Conservation (phyloP, 2,888 invertebrate genomes). For the Thecophora atra region DNA sequence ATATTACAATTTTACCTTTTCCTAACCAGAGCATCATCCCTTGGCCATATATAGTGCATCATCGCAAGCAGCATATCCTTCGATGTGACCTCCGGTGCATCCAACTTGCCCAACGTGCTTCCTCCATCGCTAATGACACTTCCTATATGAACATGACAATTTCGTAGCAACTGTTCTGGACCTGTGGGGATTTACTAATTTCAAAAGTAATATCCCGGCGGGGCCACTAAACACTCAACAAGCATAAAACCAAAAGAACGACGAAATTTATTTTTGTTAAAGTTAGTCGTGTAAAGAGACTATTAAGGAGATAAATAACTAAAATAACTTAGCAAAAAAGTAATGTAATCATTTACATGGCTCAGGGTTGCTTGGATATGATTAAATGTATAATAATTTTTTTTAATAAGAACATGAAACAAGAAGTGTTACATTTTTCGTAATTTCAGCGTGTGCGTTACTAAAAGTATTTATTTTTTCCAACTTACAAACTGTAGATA, state of each 20-base stretch:
- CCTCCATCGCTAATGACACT: constrained; percentile 69
- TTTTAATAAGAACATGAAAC: no score
- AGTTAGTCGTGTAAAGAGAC: constrained; percentile 3
- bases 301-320: background rate
- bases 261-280: background rate
- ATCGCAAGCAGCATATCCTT: constrained; percentile 86
- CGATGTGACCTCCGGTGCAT: constrained; percentile 73
- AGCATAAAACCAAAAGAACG: constrained; percentile 41
- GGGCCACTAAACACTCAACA: constrained; percentile 62
- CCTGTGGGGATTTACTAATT: constrained; percentile 65
- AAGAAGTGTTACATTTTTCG: no score
- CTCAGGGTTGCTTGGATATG: no score
- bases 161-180: constrained; percentile 68
- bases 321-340: no score
- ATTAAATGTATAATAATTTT: no score
- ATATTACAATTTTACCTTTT: constrained; percentile 51
- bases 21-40: constrained; percentile 69
- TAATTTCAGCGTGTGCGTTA: background rate
- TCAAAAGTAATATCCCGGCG: constrained; percentile 63
- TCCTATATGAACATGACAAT: constrained; percentile 91
- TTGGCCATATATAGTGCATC: constrained; percentile 95
- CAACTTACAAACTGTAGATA: constrained; percentile 15
- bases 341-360: no score
- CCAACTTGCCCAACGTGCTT: constrained; percentile 72
- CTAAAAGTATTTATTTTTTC: constrained; percentile 11